phyloP scores from a whole-genome alignment of 2,113 vertebrate species.

The Ciconia stormi region DNA sequence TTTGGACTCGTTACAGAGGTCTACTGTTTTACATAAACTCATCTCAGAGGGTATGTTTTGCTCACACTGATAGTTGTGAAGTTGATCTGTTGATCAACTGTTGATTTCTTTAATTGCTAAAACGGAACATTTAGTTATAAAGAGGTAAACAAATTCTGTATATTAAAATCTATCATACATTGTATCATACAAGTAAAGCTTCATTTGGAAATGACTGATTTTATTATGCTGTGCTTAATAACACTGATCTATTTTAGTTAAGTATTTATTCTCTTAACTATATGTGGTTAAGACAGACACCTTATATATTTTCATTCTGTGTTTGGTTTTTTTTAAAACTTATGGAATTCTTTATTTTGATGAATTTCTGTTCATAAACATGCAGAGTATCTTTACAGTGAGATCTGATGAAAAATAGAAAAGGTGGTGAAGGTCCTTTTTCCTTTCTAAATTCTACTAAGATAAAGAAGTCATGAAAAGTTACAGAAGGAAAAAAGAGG shows the following conservation, averaged over 20 bases:
- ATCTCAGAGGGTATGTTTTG: not conserved
- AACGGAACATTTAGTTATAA: not conserved
- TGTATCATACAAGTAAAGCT: not conserved
- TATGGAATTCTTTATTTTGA: not conserved
- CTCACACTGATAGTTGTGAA: not conserved
- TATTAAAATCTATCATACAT: not conserved
- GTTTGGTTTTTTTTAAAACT: not conserved
- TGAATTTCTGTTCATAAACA: not conserved
- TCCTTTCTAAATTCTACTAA: not conserved
- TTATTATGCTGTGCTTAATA: not conserved
- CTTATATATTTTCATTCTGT: accelerated
- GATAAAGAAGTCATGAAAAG: not conserved
- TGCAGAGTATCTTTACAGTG: not conserved
- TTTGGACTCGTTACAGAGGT: not conserved
- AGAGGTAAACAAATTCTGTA: not conserved
- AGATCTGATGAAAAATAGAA: not conserved
- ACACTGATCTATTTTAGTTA: not conserved
- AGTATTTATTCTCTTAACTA: not conserved
- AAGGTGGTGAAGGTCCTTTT: not conserved
- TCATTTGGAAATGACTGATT: not conserved
- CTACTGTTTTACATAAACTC: not conserved
- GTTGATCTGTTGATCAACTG: not conserved
- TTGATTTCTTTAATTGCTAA: not conserved
- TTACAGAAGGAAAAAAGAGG: not conserved
- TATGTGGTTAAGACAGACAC: not conserved